These are phyloP conservation scores for Rhea pennata DNA, from an alignment of 2,113 vertebrate genomes.

Conservation along the genomic window DNA sequence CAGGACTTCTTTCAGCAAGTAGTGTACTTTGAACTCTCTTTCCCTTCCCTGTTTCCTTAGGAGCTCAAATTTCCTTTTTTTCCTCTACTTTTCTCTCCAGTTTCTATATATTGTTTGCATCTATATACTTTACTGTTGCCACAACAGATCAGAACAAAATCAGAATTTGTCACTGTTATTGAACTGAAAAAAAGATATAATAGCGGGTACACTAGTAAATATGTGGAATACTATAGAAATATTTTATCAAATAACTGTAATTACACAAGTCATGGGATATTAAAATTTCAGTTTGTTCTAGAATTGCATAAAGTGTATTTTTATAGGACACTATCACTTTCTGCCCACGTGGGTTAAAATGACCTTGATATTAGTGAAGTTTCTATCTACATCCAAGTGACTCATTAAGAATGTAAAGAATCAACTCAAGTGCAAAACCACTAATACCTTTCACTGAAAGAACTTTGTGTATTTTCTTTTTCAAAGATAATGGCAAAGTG, in stretches of 20 bases:
- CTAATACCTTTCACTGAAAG: not conserved
- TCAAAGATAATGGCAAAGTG: not conserved
- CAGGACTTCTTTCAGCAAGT: not conserved
- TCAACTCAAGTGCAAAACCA: not conserved
- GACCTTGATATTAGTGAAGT: not conserved
- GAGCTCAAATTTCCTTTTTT: not conserved
- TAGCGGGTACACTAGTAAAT: not conserved
- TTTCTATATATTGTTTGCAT: not conserved
- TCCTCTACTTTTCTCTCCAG: not conserved
- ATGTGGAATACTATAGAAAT: not conserved
- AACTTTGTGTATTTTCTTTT: not conserved
- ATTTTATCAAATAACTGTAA: not conserved
- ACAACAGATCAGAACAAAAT: not conserved
- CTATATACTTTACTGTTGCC: not conserved
- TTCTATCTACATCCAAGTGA: not conserved
- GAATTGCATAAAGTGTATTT: not conserved
- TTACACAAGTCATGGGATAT: not conserved
- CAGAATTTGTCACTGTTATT: not conserved
- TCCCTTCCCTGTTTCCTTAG: not conserved
- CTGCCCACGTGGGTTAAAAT: not conserved
- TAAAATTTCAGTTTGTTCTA: not conserved
- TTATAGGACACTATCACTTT: not conserved
- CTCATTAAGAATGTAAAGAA: constrained; percentile 4
- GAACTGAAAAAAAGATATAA: not conserved
- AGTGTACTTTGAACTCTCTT: not conserved